These are phyloP conservation scores for Epinephelus fuscoguttatus DNA, from an alignment of 2,113 vertebrate genomes.

Conservation along the genomic window DNA sequence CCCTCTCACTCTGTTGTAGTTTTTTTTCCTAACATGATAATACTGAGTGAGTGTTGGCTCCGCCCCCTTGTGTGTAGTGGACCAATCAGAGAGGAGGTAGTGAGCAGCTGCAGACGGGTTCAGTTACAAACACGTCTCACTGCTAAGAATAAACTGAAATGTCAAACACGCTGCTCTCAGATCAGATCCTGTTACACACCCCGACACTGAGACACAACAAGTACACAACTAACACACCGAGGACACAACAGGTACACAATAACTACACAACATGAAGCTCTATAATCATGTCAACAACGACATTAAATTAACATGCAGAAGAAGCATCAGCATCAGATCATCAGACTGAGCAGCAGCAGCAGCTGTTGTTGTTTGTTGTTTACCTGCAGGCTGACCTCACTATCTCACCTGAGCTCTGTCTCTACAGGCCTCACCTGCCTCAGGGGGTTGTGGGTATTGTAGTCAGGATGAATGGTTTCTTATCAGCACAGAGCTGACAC, in stretches of 20 bases:
- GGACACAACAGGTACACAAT: neutral
- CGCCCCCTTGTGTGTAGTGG: neutral
- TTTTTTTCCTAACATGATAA: no score
- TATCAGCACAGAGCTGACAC: constrained; percentile 47
- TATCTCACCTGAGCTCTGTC: neutral
- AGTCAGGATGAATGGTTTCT: constrained; percentile 25
- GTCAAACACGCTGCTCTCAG: constrained; percentile 44
- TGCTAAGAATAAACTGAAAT: constrained; percentile 77
- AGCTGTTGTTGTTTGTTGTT: neutral
- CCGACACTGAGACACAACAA: neutral
- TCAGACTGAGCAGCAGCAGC: no score
- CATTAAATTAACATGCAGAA: neutral
- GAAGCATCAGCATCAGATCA: neutral
- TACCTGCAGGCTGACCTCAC: constrained; percentile 9
- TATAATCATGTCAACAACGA: no score
- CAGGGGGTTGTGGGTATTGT: constrained; percentile 43
- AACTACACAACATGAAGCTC: neutral
- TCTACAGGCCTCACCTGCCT: constrained; percentile 31
- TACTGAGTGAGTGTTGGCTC: neutral
- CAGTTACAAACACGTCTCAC: constrained; percentile 17
- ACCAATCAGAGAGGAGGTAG: constrained; percentile 19
- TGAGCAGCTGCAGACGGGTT: constrained; percentile 39
- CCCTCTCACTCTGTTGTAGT: no score
- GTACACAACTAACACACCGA: neutral
- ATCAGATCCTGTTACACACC: constrained; percentile 40